Percentiles rank a stretch among this genome's conserved stretches.
phyloP scores from a whole-genome alignment of 1,140 invertebrate genomes.

The Lethrus apterus region DNA sequence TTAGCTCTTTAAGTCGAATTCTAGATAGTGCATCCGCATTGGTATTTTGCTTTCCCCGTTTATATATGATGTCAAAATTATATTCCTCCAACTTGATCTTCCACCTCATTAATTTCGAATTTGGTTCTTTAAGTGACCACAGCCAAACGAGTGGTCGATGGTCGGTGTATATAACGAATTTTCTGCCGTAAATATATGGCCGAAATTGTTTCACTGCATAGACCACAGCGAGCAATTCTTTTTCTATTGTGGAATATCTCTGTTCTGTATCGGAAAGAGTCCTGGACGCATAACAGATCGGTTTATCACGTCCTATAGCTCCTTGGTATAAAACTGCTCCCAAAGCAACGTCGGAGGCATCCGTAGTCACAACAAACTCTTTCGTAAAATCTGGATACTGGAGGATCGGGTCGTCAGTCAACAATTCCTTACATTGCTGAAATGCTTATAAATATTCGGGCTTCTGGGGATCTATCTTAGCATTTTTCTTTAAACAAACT shows the following conservation, averaged over 20 bases:
- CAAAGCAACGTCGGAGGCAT: conserved; percentile 31
- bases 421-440: conserved; percentile 17
- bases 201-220: conserved; percentile 17
- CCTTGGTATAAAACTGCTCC: conserved; percentile 26
- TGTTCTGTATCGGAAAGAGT: not conserved
- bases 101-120: conserved; percentile 17
- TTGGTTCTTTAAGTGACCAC: conserved; percentile 17
- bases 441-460: conserved; percentile 25
- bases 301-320: not conserved
- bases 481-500: conserved; percentile 13
- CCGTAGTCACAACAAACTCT: conserved; percentile 32
- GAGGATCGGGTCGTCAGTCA: conserved; percentile 23
- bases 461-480: conserved; percentile 6
- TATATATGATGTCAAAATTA: conserved; percentile 17
- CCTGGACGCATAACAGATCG: not conserved
- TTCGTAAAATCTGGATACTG: conserved; percentile 34
- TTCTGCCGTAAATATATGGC: conserved; percentile 25
- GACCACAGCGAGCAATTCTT: conserved; percentile 21
- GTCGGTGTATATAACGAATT: conserved; percentile 41
- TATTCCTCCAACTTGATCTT: conserved; percentile 19
- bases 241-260: conserved; percentile 36
- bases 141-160: conserved; percentile 39
- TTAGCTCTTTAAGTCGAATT: not conserved
- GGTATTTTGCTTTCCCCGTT: conserved; percentile 12
- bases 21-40: conserved; percentile 1